Percentiles rank a stretch among this genome's conserved stretches.
phyloP scores from a whole-genome alignment of 2,888 invertebrate genomes.

The Drosophila greeni region DNA sequence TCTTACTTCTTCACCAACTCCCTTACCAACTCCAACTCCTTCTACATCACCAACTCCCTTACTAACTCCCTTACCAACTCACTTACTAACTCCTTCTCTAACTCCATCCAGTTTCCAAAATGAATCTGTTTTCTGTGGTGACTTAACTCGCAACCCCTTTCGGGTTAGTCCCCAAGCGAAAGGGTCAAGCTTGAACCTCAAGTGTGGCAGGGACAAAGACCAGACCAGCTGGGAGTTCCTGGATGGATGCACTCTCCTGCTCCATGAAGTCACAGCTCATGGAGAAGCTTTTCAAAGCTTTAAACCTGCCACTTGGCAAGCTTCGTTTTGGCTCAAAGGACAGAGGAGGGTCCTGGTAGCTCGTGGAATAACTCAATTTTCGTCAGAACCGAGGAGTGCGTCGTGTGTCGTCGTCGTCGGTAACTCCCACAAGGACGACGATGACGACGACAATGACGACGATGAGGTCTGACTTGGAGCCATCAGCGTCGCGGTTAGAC shows the following conservation, averaged over 20 bases:
- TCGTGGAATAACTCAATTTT: slow-evolving; percentile 68
- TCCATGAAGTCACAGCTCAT: background rate
- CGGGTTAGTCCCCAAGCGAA: background rate
- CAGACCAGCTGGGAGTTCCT: background rate
- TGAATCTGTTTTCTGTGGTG: slow-evolving; percentile 3
- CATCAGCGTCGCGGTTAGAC: slow-evolving; percentile 56
- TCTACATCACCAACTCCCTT: no score
- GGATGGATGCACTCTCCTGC: background rate
- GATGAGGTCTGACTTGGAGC: slow-evolving; percentile 15
- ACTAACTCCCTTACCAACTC: no score
- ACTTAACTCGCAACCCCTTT: slow-evolving; percentile 5
- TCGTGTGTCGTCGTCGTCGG: slow-evolving; percentile 46
- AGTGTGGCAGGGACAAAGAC: background rate
- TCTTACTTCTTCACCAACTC: background rate
- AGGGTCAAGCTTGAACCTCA: slow-evolving; percentile 2
- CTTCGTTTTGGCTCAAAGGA: slow-evolving; percentile 41
- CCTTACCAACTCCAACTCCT: no score
- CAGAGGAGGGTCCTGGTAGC: slow-evolving; percentile 27
- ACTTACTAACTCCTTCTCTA: no score
- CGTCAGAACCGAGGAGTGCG: slow-evolving; percentile 10
- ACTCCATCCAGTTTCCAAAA: no score
- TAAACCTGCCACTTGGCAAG: slow-evolving; percentile 7
- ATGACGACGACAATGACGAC: slow-evolving; percentile 30
- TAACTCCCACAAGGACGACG: slow-evolving; percentile 56
- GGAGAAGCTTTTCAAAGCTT: slow-evolving; percentile 45